Evolutionary conservation across 2,888 invertebrate genomes (phyloP), one percentile per base, ranked within the genome.

Genomic region (Heteropelma amictum): DNA sequence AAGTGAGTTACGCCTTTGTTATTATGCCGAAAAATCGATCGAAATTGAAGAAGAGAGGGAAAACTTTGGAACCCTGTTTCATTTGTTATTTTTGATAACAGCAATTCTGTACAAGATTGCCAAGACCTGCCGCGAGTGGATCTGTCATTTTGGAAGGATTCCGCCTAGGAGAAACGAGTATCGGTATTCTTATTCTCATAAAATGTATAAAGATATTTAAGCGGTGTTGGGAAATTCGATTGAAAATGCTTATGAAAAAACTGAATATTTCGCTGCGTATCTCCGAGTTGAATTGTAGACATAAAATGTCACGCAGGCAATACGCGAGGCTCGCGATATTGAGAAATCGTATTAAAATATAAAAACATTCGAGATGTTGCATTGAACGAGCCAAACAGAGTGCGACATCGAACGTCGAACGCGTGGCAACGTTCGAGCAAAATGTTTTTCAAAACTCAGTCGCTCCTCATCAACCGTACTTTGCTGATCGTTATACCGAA

Each of bases 101-200:
- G 95, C 65, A 95, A 95, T 84, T 91, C 92, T 58, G 91, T 93
- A 56, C 87, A 92, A 1, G 90, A 90, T 26, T 96, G 95, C 82
- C 89, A 91, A 56, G 91, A 93, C 79, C 87, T 95, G 81, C 93
- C 94, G 0, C 84, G 87, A 10, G 85, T 95, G 64, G 92, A 95
- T 88, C 89, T 95, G 28, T 90, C 89, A 63, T 89, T 89, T 53
- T 95, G 95, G 92, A 91, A 90, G 81, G 90, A 88, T 69, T 79
- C 76, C 56, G 78, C 72, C 21, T 79, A 77, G 8, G 73, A 76
- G n/a, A n/a, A 23, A 77, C 5, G 51, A 47, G 5, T 56, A 42
- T 30, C 74, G 75, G 19, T 28, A n/a, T n/a, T n/a, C n/a, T n/a
- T n/a, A n/a, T n/a, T n/a, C n/a, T n/a, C n/a, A n/a, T n/a, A n/a